Conservation (phyloP, 2,888 invertebrate genomes). For the Disparrhopalites patrizii region DNA sequence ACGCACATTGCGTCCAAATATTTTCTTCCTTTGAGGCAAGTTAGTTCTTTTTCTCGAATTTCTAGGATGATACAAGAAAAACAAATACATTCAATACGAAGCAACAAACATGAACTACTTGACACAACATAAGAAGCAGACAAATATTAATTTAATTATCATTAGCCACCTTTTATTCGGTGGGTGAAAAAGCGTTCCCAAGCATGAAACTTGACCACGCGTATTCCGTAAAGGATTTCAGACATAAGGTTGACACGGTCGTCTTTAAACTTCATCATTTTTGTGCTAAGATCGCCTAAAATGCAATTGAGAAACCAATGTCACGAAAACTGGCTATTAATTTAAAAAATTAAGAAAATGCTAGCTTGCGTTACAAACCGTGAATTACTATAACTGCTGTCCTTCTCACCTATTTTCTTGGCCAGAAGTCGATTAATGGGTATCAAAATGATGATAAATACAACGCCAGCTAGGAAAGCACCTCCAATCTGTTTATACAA, state of each 20-base stretch:
- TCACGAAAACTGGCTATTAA: background rate
- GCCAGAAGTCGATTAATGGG: constrained; percentile 90
- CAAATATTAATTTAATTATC: background rate
- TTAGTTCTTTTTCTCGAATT: constrained; percentile 66
- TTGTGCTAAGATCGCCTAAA: constrained; percentile 59
- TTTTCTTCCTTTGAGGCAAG: constrained; percentile 77
- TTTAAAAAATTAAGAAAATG: background rate
- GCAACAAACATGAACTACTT: background rate
- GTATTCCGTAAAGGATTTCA: constrained; percentile 81
- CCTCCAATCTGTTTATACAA: constrained; percentile 83
- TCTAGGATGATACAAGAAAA: too few species aligned
- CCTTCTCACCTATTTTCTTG: constrained; percentile 69
- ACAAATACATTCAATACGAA: too few species aligned
- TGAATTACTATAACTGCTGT: too few species aligned
- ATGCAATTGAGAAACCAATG: too few species aligned
- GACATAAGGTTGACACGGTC: constrained; percentile 77
- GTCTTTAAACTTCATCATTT: constrained; percentile 90
- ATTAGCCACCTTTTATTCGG: constrained; percentile 42
- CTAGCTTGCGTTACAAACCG: background rate
- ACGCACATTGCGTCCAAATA: constrained; percentile 97
- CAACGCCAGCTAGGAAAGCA: constrained; percentile 85
- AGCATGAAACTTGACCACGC: constrained; percentile 83
- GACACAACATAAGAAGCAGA: background rate
- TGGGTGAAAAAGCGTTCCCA: constrained; percentile 64
- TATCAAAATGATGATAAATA: constrained; percentile 79